Evolutionary conservation across 2,888 invertebrate genomes (phyloP).

Genomic region (Muscina levida): DNA sequence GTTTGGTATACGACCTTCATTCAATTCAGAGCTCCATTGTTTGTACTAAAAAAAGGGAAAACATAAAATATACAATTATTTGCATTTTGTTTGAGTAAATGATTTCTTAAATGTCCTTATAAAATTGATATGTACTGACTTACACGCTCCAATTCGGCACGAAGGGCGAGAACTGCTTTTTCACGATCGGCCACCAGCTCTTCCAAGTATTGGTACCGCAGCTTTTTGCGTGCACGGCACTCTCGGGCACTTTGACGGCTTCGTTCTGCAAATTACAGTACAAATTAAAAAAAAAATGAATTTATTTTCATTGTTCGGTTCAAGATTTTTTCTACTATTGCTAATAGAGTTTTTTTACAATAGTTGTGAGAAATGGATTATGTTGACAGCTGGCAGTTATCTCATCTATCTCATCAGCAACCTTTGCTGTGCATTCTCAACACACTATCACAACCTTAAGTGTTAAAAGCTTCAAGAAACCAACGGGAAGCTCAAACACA

Average conservation of each 20-base stretch:
- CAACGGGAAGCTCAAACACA: no score
- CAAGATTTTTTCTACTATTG: no score
- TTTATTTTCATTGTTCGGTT: no score
- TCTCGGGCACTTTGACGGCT: conserved; percentile 98
- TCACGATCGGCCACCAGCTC: conserved; percentile 96
- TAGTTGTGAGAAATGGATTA: no score
- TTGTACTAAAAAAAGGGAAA: conserved; percentile 84
- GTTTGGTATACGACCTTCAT: conserved; percentile 90
- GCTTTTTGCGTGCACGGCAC: conserved; percentile 97
- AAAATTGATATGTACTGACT: conserved; percentile 71
- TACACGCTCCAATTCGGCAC: conserved; percentile 95
- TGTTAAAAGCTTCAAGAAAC: no score
- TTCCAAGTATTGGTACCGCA: conserved; percentile 97
- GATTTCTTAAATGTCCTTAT: neutral
- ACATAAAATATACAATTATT: conserved; percentile 56
- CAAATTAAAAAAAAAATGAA: no score
- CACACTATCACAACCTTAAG: no score
- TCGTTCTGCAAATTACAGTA: conserved; percentile 84
- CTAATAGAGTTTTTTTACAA: no score
- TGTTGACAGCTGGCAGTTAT: no score
- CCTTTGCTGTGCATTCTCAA: no score
- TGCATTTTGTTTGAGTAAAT: conserved; percentile 16
- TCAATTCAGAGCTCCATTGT: conserved; percentile 89
- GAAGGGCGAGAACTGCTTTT: conserved; percentile 91
- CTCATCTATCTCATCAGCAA: no score